Evolutionary conservation across 2,888 invertebrate genomes (phyloP).

Genomic region (Glyphotaelius pellucidus): DNA sequence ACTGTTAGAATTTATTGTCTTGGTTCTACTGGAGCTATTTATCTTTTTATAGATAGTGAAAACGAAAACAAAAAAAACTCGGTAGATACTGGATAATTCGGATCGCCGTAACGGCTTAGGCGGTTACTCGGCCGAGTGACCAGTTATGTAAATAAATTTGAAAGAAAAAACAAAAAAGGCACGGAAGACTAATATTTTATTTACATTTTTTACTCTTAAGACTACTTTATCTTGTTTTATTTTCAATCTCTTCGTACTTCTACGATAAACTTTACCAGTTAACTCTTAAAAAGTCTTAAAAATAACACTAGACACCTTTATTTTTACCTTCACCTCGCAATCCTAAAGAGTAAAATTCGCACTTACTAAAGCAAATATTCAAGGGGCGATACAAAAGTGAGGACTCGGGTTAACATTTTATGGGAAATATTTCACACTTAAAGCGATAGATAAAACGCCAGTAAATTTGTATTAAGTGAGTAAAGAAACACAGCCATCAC

Average conservation of each 20-base stretch:
- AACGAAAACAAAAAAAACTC: too few species aligned
- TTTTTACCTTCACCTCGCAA: background rate
- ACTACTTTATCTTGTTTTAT: background rate
- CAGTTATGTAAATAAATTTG: too few species aligned
- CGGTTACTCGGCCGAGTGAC: too few species aligned
- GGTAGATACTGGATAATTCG: too few species aligned
- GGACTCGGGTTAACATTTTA: background rate
- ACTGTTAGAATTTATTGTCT: too few species aligned
- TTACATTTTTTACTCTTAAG: too few species aligned
- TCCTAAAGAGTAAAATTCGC: background rate
- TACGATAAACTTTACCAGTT: background rate
- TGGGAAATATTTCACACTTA: background rate
- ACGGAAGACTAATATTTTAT: too few species aligned
- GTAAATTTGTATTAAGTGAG: constrained; percentile 23
- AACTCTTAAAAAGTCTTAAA: background rate
- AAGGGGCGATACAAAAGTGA: background rate
- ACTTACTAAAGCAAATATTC: background rate
- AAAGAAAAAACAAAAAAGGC: too few species aligned
- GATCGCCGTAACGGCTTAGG: too few species aligned
- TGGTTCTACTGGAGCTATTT: too few species aligned
- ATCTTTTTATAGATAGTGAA: too few species aligned
- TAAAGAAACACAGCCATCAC: background rate
- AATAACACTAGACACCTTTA: background rate
- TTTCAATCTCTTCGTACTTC: background rate
- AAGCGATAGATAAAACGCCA: constrained; percentile 2